phyloP scores from a whole-genome alignment of 1,140 invertebrate species.

The Sipha flava region DNA sequence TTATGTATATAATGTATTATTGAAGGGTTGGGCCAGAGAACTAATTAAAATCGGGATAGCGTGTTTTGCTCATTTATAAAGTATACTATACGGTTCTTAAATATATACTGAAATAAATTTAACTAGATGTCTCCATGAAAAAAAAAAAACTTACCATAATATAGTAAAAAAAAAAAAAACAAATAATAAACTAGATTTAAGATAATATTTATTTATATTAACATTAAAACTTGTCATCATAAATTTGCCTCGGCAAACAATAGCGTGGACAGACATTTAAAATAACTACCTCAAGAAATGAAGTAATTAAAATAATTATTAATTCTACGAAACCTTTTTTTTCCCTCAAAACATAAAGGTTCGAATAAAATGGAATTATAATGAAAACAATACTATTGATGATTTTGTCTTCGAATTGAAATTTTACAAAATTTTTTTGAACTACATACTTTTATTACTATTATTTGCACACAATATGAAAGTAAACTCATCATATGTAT shows the following conservation, averaged over 20 bases:
- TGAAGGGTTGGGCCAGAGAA: background rate
- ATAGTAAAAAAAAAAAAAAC: background rate
- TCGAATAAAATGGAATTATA: background rate
- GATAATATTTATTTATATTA: background rate
- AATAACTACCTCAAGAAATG: background rate
- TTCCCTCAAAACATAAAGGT: background rate
- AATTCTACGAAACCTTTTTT: background rate
- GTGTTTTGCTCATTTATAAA: background rate
- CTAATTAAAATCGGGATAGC: slow-evolving; percentile 1
- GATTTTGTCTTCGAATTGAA: too few species aligned
- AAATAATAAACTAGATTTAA: background rate
- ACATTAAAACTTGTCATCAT: slow-evolving; percentile 11
- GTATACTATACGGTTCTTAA: background rate
- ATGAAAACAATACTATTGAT: background rate
- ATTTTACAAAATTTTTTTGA: too few species aligned
- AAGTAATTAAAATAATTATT: background rate
- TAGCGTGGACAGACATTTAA: background rate
- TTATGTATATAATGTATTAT: background rate
- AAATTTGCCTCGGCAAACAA: background rate
- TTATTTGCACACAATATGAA: too few species aligned
- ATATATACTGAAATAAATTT: background rate
- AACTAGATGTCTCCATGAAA: background rate
- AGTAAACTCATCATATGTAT: too few species aligned
- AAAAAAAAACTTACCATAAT: background rate
- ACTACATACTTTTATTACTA: too few species aligned